Conservation (phyloP, 2,888 invertebrate genomes). For the Spodoptera exigua region DNA sequence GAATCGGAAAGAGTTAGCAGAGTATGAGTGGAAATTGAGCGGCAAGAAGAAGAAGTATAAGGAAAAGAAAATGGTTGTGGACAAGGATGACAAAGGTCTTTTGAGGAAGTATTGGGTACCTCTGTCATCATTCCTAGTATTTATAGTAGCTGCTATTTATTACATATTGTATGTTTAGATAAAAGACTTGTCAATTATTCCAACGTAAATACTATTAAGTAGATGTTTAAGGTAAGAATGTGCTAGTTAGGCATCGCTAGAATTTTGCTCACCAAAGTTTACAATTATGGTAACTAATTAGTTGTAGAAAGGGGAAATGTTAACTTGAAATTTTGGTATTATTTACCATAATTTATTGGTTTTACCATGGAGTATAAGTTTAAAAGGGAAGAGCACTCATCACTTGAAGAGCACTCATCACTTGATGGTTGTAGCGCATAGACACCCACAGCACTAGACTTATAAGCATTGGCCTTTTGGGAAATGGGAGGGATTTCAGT, state of each 20-base stretch:
- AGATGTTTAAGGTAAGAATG: slow-evolving; percentile 14
- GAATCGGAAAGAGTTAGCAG: slow-evolving; percentile 92
- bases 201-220: slow-evolving; percentile 11
- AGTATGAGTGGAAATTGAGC: slow-evolving; percentile 93
- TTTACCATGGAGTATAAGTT: no score
- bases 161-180: slow-evolving; percentile 54
- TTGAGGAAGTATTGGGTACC: slow-evolving; percentile 84
- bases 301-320: no score
- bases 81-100: slow-evolving; percentile 80
- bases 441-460: no score
- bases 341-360: no score
- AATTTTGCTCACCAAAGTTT: slow-evolving; percentile 17
- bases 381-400: no score
- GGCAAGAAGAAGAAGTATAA: slow-evolving; percentile 90
- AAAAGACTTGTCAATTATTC: slow-evolving; percentile 34
- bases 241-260: slow-evolving; percentile 24
- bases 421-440: no score
- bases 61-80: slow-evolving; percentile 81
- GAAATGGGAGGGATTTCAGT: no score
- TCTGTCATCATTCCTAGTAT: slow-evolving; percentile 70
- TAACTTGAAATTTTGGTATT: no score
- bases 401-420: no score
- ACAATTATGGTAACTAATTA: neutral
- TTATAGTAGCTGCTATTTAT: slow-evolving; percentile 68
- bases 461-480: no score